Evolutionary conservation across 2,797 vertebrate species (phyloP), one percentile per base, ranked within the genome.

Genomic region (Cheirogaleus major): DNA sequence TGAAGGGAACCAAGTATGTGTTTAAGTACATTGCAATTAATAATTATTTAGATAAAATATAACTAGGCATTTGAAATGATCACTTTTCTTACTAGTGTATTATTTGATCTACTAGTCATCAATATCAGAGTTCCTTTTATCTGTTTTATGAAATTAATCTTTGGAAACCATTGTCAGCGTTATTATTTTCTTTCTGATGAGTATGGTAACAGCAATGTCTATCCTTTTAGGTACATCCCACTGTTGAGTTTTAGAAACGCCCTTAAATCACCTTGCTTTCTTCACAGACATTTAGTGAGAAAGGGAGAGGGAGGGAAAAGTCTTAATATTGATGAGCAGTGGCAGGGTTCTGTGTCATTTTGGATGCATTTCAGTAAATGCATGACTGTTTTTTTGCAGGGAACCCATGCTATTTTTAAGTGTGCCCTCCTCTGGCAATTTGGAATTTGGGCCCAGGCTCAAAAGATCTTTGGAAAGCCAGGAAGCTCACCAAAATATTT

Each of bases 251-350:
- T 73, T 92, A 78, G 9, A 70, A 50, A 13, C 91, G 15, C 15
- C 43, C 90, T 81, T 92, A 88, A 88, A 78, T 82, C 83, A 87
- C 82, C 15, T 94, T 89, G 52, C 82, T 91, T 91, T 89, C 70
- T 59, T 94, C 82, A 82, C 4, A 95, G 79, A 93, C 67, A 81
- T 55, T 80, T 18, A 30, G 5, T 30, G 73, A 55, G 87, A 85
- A 70, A 87, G 63, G 25, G n/a, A 75, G 73, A 5, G 17, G 7
- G 9, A 45, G 7, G 5, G 12, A 4, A 5, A 50, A 15, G 18
- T 55, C 70, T 87, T 88, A 57, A 41, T 52, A 41, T 5, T 50
- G 55, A 48, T 13, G 75, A 22, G 59, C 76, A 38, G 32, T 75
- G 18, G 67, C 41, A 38, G 72, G 55, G 15, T 84, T 91, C 45